Percentiles rank a stretch among this genome's conserved stretches.
phyloP scores from a whole-genome alignment of 1,140 invertebrate genomes.

The Microplitis mediator region DNA sequence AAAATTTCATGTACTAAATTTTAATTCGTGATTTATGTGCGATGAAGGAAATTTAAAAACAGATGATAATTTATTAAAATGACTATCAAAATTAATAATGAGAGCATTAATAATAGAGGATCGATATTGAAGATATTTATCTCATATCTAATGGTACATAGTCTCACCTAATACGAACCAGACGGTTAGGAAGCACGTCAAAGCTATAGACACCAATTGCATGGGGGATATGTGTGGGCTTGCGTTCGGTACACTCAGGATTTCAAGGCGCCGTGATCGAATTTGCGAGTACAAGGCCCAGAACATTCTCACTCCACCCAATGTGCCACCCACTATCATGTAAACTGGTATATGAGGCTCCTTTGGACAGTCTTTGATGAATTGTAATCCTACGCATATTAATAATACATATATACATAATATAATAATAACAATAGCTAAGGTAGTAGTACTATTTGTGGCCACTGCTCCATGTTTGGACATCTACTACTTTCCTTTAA shows the following conservation, averaged over 20 bases:
- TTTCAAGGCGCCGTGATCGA: slow-evolving; percentile 65
- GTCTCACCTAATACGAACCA: slow-evolving; percentile 70
- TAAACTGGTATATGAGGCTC: slow-evolving; percentile 81
- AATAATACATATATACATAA: not conserved
- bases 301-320: slow-evolving; percentile 74
- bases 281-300: slow-evolving; percentile 75
- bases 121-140: not conserved
- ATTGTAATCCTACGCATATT: slow-evolving; percentile 72
- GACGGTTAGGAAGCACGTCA: slow-evolving; percentile 72
- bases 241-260: slow-evolving; percentile 58
- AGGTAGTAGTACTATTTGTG: no score
- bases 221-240: slow-evolving; percentile 54
- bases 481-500: no score
- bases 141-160: not conserved
- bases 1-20: no score
- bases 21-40: no score
- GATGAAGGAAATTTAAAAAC: no score
- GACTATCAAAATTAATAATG: no score
- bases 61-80: no score
- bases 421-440: not conserved
- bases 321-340: slow-evolving; percentile 79
- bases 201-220: slow-evolving; percentile 65
- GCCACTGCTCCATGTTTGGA: no score
- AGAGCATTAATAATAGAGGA: not conserved
- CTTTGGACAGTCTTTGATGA: slow-evolving; percentile 77